These are phyloP conservation scores for Proteles cristata DNA, from an alignment of 2,113 vertebrate species.

Conservation along the genomic window DNA sequence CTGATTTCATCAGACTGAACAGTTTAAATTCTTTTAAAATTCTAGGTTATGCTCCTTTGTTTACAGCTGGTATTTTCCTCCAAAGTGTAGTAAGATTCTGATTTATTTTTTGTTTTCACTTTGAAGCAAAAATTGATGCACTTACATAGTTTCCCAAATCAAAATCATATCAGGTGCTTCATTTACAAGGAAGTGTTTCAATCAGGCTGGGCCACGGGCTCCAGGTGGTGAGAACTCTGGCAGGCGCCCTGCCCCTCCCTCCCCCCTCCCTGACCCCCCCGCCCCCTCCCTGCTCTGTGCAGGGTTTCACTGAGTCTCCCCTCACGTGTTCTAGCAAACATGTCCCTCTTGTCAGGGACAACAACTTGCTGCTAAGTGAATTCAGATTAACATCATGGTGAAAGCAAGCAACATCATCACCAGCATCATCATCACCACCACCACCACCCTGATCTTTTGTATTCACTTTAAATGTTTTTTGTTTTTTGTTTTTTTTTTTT, in stretches of 20 bases:
- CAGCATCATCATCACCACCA: background rate
- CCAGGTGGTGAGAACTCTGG: rapidly evolving
- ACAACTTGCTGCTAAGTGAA: background rate
- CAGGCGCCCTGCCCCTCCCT: too few relatives aligned
- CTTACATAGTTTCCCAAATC: background rate
- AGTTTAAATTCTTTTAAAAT: background rate
- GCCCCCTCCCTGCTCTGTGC: background rate
- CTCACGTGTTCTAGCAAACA: background rate
- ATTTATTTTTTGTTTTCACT: background rate
- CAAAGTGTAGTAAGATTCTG: background rate
- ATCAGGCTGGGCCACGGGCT: background rate
- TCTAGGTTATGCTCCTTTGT: background rate
- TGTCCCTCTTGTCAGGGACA: background rate
- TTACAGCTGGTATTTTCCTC: background rate
- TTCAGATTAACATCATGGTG: background rate
- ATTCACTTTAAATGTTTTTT: background rate
- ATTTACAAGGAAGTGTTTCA: background rate
- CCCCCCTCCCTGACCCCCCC: too few relatives aligned
- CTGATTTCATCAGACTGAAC: background rate
- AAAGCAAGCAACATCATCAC: background rate
- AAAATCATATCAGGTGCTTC: background rate
- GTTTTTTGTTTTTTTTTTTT: too few relatives aligned
- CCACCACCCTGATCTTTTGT: background rate
- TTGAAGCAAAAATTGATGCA: background rate
- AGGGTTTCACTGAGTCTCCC: too few relatives aligned